Evolutionary conservation across 2,888 invertebrate genomes (phyloP).

Genomic region (Rutpela maculata): DNA sequence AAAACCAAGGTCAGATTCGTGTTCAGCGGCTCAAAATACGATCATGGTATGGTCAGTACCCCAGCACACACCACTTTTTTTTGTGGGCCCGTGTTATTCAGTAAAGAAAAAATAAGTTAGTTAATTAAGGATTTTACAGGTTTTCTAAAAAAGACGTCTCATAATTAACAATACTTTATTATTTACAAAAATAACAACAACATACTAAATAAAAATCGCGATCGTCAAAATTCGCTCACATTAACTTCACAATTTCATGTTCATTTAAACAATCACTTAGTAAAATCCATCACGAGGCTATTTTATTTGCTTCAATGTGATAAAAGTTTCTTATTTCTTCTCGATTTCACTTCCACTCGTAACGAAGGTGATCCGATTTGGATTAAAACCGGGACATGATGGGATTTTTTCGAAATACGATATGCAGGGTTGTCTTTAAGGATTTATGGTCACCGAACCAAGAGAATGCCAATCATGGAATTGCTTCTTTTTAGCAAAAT

Average conservation of each 20-base stretch:
- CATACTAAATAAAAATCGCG: slow-evolving; percentile 64
- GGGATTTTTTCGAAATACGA: slow-evolving; percentile 41
- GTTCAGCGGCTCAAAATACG: no score
- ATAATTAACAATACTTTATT: slow-evolving; percentile 67
- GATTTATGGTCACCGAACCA: slow-evolving; percentile 54
- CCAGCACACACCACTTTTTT: no score
- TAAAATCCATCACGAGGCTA: slow-evolving; percentile 16
- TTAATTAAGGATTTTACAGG: not conserved
- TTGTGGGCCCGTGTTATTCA: no score
- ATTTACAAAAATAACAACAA: slow-evolving; percentile 68
- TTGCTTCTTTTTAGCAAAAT: slow-evolving; percentile 59
- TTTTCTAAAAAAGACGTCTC: slow-evolving; percentile 40
- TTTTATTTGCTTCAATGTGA: slow-evolving; percentile 2
- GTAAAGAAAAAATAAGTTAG: no score
- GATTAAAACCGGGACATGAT: slow-evolving; percentile 3
- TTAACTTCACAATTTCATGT: slow-evolving; percentile 51
- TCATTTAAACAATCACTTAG: slow-evolving; percentile 32
- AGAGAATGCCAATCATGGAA: slow-evolving; percentile 61
- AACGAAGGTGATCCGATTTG: not conserved
- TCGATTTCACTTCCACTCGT: slow-evolving; percentile 17
- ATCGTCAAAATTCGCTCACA: slow-evolving; percentile 45
- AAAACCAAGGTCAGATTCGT: no score
- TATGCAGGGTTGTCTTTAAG: slow-evolving; percentile 45
- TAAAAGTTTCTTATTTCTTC: slow-evolving; percentile 14
- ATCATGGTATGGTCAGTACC: no score